Evolutionary conservation across 2,888 invertebrate species (phyloP).

Genomic region (Empis stercorea): DNA sequence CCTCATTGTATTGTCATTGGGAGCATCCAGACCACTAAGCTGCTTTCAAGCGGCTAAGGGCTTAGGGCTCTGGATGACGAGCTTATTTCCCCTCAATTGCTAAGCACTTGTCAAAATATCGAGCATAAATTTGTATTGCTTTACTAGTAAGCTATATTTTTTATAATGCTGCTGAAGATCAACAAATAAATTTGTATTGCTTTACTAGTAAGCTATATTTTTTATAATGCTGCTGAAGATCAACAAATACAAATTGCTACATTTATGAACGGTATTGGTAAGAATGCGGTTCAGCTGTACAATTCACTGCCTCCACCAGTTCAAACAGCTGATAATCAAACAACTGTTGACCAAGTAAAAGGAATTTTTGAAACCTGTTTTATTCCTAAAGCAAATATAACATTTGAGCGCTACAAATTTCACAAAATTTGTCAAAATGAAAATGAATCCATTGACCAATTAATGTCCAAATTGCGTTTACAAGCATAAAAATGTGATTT

Average conservation of each 20-base stretch:
- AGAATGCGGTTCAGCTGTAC: neutral
- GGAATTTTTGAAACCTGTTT: conserved; percentile 10
- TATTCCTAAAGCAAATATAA: conserved; percentile 10
- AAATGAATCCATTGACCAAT: conserved; percentile 11
- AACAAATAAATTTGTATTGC: too few species aligned
- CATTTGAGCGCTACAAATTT: conserved; percentile 10
- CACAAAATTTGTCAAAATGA: conserved; percentile 7
- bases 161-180: too few species aligned
- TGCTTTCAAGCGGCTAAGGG: too few species aligned
- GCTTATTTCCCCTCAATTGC: too few species aligned
- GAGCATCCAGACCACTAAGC: too few species aligned
- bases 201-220: too few species aligned
- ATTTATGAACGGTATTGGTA: neutral
- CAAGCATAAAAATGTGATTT: conserved; percentile 11
- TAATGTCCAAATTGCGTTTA: conserved; percentile 7
- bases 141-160: too few species aligned
- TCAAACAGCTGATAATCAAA: neutral
- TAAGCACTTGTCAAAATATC: too few species aligned
- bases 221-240: too few species aligned
- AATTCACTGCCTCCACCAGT: neutral
- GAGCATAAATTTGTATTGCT: too few species aligned
- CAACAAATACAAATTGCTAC: neutral
- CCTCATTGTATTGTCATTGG: too few species aligned
- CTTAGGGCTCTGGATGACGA: too few species aligned
- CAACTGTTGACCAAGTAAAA: conserved; percentile 5